Base-by-base conservation (phyloP, 92 coral and sea anemone species). In the Umimayanthus kanabou region DNA sequence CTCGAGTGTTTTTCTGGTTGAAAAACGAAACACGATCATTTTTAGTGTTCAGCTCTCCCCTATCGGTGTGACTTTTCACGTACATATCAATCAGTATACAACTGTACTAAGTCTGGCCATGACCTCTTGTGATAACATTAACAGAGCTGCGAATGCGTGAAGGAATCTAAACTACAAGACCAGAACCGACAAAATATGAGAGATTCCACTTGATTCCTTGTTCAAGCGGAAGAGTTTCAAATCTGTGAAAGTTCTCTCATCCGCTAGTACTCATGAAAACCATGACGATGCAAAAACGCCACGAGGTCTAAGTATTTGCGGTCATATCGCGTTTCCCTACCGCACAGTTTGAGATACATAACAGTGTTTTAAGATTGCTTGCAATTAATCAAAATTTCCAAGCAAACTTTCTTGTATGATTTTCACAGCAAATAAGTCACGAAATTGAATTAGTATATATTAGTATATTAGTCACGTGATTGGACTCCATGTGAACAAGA, bases 261-360 rank as follows among this genome's bases (percentile, higher is more conserved):
- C 82, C 22, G 69, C 65, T 53, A 23, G 4, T 45, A 28, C 66
- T 45, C 64, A 78, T 28, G 39, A 26, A 11, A 50, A 43, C 61
- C 33, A 78, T 11, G 40, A 26, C 58, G 64, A 26, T 11, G 82
- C 30, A 76, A 23, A 76, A 76, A 76, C n/a, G 26, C 28, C 58
- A 42, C 80, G 55, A 76, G 43, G 45, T 43, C 15, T 11, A 49
- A 50, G 28, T 23, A 65, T 14, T 49, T n/a, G 40, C 18, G 26
- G n/a, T 25, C 42, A 40, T 49, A 14, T 79, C 82, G 55, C 55
- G 53, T 79, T 80, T 57, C 84, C 70, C 69, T 61, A 20, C 69
- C 25, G 22, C 69, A 61, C 26, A 18, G 69, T 6, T 61, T 9
- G 30, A 67, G 29, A 67, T 67, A 9, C 73, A n/a, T 9, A 67